These are phyloP conservation scores for Villa cingulata DNA, from an alignment of 2,888 invertebrate species.

Conservation along the genomic window DNA sequence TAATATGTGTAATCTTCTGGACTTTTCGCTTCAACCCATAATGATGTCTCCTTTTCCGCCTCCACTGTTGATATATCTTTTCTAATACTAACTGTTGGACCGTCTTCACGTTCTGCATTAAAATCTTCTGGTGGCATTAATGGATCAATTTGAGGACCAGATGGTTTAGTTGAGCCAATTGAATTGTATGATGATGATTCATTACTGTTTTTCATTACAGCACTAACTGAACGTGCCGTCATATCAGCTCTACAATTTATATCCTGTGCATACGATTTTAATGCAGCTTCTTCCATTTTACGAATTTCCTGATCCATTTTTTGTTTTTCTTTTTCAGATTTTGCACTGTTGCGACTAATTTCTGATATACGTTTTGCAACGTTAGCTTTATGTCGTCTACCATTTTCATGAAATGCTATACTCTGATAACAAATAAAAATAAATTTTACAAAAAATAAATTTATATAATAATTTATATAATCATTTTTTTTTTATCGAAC, in stretches of 20 bases:
- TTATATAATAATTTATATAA: neutral
- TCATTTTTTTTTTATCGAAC: neutral
- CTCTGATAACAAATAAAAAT: conserved; percentile 45
- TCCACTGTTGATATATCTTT: conserved; percentile 24
- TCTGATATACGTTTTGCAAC: conserved; percentile 73
- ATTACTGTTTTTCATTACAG: conserved; percentile 20
- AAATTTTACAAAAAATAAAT: neutral
- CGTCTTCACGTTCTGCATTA: conserved; percentile 24
- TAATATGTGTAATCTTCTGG: conserved; percentile 70
- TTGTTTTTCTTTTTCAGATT: conserved; percentile 61
- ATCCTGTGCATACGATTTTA: conserved; percentile 78
- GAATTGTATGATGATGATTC: neutral
- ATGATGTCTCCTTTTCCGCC: conserved; percentile 25
- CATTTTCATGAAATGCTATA: conserved; percentile 87
- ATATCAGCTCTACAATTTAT: conserved; percentile 39
- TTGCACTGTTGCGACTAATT: conserved; percentile 70
- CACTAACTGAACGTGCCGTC: conserved; percentile 28
- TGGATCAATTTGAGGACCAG: conserved; percentile 27
- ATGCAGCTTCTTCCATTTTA: conserved; percentile 81
- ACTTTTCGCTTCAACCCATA: conserved; percentile 69
- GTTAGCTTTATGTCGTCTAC: conserved; percentile 82
- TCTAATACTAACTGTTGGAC: conserved; percentile 19
- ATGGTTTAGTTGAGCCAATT: neutral
- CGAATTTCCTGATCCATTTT: conserved; percentile 67
- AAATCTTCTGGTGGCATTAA: conserved; percentile 29